Conservation (phyloP, 2,888 invertebrate genomes). For the Scaeva pyrastri region DNA sequence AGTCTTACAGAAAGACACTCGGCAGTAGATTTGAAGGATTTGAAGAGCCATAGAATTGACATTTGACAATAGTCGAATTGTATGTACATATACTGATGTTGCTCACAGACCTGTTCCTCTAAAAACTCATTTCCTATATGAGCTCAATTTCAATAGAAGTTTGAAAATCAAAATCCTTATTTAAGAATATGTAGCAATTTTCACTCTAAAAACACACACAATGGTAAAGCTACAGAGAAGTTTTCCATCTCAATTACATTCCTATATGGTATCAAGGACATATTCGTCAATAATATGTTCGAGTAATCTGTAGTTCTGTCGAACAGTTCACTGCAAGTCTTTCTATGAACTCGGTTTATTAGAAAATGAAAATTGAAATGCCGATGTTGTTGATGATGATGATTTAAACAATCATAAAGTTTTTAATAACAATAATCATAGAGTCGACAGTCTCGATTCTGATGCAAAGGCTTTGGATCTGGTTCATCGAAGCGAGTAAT, state of each 20-base stretch:
- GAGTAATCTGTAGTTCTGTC: neutral
- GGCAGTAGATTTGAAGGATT: no score
- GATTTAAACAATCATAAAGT: neutral
- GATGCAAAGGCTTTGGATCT: no score
- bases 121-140: no score
- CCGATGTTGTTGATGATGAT: neutral
- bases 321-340: neutral
- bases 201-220: neutral
- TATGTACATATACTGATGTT: no score
- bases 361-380: no score
- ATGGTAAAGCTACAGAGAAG: no score
- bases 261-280: neutral
- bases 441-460: neutral
- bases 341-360: neutral
- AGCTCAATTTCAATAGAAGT: neutral
- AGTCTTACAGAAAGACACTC: no score
- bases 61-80: no score
- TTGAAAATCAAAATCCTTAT: slow-evolving; percentile 4
- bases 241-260: slow-evolving; percentile 2
- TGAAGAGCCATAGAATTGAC: no score
- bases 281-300: slow-evolving; percentile 9
- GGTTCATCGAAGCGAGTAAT: slow-evolving; percentile 16
- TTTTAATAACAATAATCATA: slow-evolving; percentile 8
- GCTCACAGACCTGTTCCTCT: no score
- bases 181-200: neutral